Conservation (phyloP, 2,888 invertebrate genomes). For the Drosophila tanythrix region DNA sequence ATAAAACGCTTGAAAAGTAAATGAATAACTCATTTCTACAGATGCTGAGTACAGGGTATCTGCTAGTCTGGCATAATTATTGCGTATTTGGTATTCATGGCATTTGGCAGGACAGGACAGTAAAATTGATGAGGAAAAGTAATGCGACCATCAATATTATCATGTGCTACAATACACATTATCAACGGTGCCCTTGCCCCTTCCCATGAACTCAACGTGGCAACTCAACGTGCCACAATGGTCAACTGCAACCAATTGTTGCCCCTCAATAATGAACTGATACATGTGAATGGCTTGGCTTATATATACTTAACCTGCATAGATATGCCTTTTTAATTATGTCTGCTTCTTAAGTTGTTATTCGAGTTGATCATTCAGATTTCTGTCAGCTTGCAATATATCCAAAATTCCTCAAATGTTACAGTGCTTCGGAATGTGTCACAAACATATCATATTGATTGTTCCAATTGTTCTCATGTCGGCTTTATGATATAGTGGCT, state of each 20-base stretch:
- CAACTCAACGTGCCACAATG: not conserved
- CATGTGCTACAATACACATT: not conserved
- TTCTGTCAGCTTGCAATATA: too few species aligned
- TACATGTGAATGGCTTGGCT: too few species aligned
- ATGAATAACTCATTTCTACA: not conserved
- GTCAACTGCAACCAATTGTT: not conserved
- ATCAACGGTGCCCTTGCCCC: not conserved
- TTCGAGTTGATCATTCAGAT: too few species aligned
- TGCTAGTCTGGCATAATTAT: not conserved
- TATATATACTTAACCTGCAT: too few species aligned
- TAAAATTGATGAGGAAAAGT: constrained; percentile 4
- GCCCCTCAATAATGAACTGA: not conserved
- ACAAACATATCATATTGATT: not conserved
- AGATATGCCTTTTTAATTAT: too few species aligned
- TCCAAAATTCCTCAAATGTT: too few species aligned
- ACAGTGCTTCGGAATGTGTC: not conserved
- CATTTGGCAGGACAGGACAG: not conserved
- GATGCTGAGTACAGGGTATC: not conserved
- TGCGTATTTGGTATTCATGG: not conserved
- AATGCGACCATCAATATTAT: not conserved
- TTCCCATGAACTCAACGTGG: not conserved
- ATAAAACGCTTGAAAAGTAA: not conserved
- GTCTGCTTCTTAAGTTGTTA: too few species aligned
- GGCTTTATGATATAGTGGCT: not conserved
- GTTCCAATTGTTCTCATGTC: not conserved